Evolutionary conservation across 2,888 invertebrate species (phyloP), one percentile per base, ranked within the genome.

Genomic region (Megaustenia siamemsis): DNA sequence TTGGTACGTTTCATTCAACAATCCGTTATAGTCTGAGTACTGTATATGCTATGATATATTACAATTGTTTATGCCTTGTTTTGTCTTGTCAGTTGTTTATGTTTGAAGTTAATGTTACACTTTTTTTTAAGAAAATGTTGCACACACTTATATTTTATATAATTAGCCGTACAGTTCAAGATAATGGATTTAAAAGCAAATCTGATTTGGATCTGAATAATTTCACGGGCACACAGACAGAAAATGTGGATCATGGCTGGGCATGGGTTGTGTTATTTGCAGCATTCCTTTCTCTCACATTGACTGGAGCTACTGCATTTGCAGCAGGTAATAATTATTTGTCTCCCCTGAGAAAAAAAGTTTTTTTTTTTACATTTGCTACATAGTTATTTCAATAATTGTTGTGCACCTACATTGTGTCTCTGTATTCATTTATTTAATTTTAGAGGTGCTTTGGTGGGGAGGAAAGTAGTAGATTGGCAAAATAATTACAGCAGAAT

Each of bases 201-300:
- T 49, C 71, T 56, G 73, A 82, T 56, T 40, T 83, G 63, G 83
- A 83, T 53, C 76, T 83, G 68, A 56, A 35, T 32, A 68, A 83
- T 1, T 83, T 83, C 68, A 56, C 38, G 21, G 40, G 68, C 8
- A 35, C 35, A 38, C 73, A 71, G 38, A 21, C 53, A 60, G 45
- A 38, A 38, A 69, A 83, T 18, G 28, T 83, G 83, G 83, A 83
- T 77, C n/a, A 69, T 38, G 83, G 83, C 53, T 83, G 83, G 87
- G 87, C 87, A 28, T 87, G 87, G 87, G 87, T 87, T 43, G 84
- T 87, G 45, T 77, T 87, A 40, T 82, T 79, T 53, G 63, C 86
- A 1, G 84, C 86, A 10, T 83, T 79, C 24, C 79, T 68, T 21
- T 77, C 86, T 24, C 81, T 87, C 38, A 49, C 79, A 18, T 45